phyloP scores from a whole-genome alignment of 2,888 invertebrate genomes.

The Cancer borealis region DNA sequence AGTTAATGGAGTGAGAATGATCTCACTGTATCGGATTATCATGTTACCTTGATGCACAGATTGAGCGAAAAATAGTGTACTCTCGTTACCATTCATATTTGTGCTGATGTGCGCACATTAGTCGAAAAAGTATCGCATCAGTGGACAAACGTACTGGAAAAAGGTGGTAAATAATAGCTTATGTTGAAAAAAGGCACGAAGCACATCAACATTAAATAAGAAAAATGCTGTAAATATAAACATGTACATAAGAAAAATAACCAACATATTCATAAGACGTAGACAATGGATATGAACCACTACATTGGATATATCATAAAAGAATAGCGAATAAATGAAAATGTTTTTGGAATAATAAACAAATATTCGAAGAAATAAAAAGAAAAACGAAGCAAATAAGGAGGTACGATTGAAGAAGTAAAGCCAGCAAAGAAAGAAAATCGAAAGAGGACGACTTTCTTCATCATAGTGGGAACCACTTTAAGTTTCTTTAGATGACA shows the following conservation, averaged over 20 bases:
- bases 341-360: neutral
- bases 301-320: too few relatives aligned
- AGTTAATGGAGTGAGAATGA: neutral
- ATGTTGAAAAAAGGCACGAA: neutral
- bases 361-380: neutral
- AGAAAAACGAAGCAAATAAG: neutral
- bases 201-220: neutral
- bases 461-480: neutral
- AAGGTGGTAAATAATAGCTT: neutral
- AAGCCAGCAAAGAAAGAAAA: neutral
- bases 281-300: too few relatives aligned
- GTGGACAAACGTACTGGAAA: neutral
- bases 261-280: too few relatives aligned
- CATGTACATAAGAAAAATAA: neutral
- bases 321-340: too few relatives aligned
- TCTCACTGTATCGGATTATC: conserved; percentile 2
- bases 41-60: neutral
- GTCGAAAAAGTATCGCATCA: neutral
- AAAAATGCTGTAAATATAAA: neutral
- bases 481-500: neutral
- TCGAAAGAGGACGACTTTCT: conserved; percentile 6
- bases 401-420: neutral
- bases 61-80: conserved; percentile 23
- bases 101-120: neutral
- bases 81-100: neutral